Conservation (phyloP, 2,113 vertebrate genomes). For the Dicaeum eximium region DNA sequence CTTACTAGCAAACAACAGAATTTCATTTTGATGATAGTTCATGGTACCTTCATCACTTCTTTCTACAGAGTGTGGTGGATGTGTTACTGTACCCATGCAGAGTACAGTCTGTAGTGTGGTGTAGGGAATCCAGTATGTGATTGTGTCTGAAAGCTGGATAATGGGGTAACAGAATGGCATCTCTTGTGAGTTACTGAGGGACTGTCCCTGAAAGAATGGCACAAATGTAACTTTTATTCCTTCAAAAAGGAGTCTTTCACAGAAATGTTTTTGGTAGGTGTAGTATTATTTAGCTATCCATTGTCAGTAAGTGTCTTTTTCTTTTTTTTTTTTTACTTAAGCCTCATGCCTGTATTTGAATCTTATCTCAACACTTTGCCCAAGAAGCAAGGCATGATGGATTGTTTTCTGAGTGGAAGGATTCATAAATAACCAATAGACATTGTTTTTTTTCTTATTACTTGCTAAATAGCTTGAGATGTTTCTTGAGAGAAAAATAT, state of each 20-base stretch:
- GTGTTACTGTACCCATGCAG: background rate
- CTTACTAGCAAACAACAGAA: background rate
- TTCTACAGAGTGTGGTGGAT: fast-evolving
- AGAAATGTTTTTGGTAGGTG: background rate
- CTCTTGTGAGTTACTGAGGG: background rate
- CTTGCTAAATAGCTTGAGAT: background rate
- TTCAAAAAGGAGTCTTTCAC: background rate
- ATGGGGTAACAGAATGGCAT: background rate
- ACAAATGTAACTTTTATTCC: background rate
- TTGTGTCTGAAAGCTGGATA: background rate
- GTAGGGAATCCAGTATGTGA: background rate
- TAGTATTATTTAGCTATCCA: background rate
- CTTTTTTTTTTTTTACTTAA: background rate
- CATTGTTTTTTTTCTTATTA: background rate
- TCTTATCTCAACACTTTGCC: background rate
- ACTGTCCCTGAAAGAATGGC: background rate
- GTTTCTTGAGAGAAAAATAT: background rate
- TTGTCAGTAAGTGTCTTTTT: background rate
- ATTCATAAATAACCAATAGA: background rate
- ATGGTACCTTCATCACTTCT: fast-evolving
- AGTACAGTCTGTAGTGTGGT: fast-evolving
- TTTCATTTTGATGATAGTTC: background rate
- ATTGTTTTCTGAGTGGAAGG: background rate
- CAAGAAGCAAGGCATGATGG: background rate
- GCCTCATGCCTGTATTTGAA: background rate